These are phyloP conservation scores for Deilephila elpenor DNA, from an alignment of 2,888 invertebrate genomes.

Conservation along the genomic window DNA sequence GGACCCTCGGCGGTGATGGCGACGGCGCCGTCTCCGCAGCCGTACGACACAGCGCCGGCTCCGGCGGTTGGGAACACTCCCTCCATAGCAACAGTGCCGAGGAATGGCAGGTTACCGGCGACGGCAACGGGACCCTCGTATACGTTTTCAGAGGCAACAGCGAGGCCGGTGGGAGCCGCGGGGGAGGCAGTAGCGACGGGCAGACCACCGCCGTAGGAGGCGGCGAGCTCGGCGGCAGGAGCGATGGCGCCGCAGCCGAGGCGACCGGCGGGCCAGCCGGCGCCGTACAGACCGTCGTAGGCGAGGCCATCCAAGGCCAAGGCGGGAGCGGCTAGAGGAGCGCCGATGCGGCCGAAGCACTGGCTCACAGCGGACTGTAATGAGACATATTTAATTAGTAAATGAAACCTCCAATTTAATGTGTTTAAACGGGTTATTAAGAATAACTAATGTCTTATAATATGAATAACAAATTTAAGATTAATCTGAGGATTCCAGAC, in stretches of 20 bases:
- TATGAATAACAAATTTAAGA: too few relatives aligned
- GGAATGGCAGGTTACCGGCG: conserved; percentile 36
- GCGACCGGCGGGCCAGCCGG: conserved; percentile 34
- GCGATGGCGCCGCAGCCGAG: conserved; percentile 34
- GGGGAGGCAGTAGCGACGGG: conserved; percentile 30
- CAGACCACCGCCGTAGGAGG: conserved; percentile 34
- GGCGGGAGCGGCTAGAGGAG: conserved; percentile 34
- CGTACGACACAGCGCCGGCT: conserved; percentile 43
- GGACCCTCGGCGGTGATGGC: conserved; percentile 3
- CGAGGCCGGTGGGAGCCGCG: conserved; percentile 48
- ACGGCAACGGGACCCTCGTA: conserved; percentile 46
- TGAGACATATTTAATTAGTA: neutral
- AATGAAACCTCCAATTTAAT: too few relatives aligned
- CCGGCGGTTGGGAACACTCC: conserved; percentile 34
- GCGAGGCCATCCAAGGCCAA: too few relatives aligned
- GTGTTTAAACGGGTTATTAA: too few relatives aligned
- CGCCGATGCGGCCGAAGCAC: conserved; percentile 36
- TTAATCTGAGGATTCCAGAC: too few relatives aligned
- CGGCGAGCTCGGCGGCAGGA: conserved; percentile 29
- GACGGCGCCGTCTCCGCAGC: conserved; percentile 32
- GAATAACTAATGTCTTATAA: too few relatives aligned
- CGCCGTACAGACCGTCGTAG: conserved; percentile 40
- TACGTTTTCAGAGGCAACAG: conserved; percentile 49
- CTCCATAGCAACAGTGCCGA: conserved; percentile 37
- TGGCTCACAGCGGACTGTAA: neutral